Evolutionary conservation across 2,113 vertebrate species (phyloP), one percentile per base, ranked within the genome.

Genomic region (Cryptoleucopteryx plumbea): DNA sequence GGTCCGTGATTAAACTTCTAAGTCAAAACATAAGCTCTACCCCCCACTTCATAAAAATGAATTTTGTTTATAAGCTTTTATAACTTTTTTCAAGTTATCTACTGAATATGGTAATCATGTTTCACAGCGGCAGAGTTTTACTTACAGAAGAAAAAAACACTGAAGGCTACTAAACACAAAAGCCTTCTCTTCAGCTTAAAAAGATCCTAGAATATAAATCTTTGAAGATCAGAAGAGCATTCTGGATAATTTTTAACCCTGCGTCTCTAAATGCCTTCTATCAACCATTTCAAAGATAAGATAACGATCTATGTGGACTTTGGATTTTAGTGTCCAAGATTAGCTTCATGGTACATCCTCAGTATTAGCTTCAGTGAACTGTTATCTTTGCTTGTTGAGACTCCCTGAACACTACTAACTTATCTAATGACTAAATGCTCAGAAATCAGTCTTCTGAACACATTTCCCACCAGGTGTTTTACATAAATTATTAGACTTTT

Each of bases 231-330:
- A 53, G 32, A 21, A 63, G 5, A 83, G 20, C 23, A 55, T 50
- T 59, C 36, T 82, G 13, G 84, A 32, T 89, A 93, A 96, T 90
- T 95, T 93, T 96, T 95, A 96, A 95, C 82, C 13, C 29, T 68
- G 34, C 36, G 59, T 63, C 56, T 70, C 56, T 89, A 75, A 68
- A 86, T 40, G n/a, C 31, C 14, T 59, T 82, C 27, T 67, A 19
- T 77, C 59, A 66, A 47, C 29, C 3, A 34, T 84, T 85, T 65
- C 25, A 78, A 83, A 95, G 78, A 85, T 88, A 68, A 38, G 29
- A 23, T 48, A 94, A 88, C 0, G 0, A 25, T 82, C 23, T 63
- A 31, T 0, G 0, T 25, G 70, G 78, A 93, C 94, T 95, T 95
- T 74, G 42, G 63, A 79, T 82, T 75, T 71, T 21, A 45, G 47